phyloP scores from a whole-genome alignment of 1,140 invertebrate species.

The Zaprionus camerounensis region DNA sequence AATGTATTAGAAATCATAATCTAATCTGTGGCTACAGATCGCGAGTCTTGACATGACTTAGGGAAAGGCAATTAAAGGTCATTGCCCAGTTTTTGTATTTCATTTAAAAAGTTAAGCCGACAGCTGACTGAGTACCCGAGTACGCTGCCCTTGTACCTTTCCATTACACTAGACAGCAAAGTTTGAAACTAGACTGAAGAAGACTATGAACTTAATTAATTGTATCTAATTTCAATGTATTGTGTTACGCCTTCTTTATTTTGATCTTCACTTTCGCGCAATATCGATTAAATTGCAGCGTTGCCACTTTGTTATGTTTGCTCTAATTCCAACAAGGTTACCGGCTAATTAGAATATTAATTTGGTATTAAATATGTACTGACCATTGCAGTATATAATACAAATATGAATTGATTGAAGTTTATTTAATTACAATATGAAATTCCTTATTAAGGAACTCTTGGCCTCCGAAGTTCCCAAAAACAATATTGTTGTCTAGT shows the following conservation, averaged over 20 bases:
- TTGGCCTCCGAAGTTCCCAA: background rate
- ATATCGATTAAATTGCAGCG: background rate
- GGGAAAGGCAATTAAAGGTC: conserved; percentile 70
- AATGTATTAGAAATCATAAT: background rate
- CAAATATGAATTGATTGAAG: background rate
- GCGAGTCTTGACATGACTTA: conserved; percentile 19
- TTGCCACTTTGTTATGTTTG: background rate
- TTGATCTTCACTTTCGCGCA: background rate
- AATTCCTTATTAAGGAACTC: too few species aligned
- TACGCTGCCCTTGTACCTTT: conserved; percentile 7
- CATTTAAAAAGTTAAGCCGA: conserved; percentile 11
- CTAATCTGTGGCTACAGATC: conserved; percentile 39
- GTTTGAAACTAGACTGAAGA: background rate
- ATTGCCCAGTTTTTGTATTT: conserved; percentile 38
- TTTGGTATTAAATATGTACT: background rate
- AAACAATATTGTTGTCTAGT: background rate
- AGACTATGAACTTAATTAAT: background rate
- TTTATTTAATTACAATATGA: background rate
- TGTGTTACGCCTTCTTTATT: background rate
- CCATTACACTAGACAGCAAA: background rate
- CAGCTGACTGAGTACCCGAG: conserved; percentile 20
- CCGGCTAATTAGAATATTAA: background rate
- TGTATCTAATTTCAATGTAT: background rate
- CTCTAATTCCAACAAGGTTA: background rate
- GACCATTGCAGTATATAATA: background rate